Evolutionary conservation across 2,888 invertebrate species (phyloP).

Genomic region (Erpobdella octoculata): DNA sequence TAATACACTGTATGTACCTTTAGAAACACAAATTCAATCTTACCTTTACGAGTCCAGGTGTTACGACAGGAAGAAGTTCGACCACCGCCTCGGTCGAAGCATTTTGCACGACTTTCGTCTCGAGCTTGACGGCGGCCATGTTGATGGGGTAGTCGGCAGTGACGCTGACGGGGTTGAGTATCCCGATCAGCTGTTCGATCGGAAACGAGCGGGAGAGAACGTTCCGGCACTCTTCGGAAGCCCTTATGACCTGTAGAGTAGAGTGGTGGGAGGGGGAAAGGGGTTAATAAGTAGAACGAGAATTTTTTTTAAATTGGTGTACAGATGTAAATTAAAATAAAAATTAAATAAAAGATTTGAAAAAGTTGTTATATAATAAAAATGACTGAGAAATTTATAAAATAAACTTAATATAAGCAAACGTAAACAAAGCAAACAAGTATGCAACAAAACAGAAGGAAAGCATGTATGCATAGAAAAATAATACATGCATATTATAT

Average conservation of each 20-base stretch:
- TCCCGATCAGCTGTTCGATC: constrained; percentile 67
- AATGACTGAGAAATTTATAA: no score
- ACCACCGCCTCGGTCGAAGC: constrained; percentile 25
- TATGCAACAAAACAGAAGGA: no score
- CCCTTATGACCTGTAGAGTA: constrained; percentile 62
- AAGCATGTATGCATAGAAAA: no score
- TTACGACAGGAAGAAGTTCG: constrained; percentile 65
- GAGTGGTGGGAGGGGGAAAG: background rate
- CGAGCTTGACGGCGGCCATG: constrained; percentile 82
- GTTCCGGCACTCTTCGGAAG: constrained; percentile 74
- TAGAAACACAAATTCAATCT: constrained; percentile 37
- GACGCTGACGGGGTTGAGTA: constrained; percentile 71
- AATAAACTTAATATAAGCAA: no score
- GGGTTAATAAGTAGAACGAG: background rate
- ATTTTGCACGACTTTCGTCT: constrained; percentile 43
- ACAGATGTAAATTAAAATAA: background rate
- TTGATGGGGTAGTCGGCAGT: constrained; percentile 79
- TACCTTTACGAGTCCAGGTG: constrained; percentile 80
- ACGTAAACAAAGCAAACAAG: no score
- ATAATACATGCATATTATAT: no score
- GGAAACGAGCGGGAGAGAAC: constrained; percentile 73
- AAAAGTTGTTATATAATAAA: no score
- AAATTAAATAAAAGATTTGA: background rate
- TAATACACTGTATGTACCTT: no score
- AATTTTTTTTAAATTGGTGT: background rate